These are phyloP conservation scores for Spatula clypeata DNA, from an alignment of 2,797 vertebrate species.

Conservation along the genomic window DNA sequence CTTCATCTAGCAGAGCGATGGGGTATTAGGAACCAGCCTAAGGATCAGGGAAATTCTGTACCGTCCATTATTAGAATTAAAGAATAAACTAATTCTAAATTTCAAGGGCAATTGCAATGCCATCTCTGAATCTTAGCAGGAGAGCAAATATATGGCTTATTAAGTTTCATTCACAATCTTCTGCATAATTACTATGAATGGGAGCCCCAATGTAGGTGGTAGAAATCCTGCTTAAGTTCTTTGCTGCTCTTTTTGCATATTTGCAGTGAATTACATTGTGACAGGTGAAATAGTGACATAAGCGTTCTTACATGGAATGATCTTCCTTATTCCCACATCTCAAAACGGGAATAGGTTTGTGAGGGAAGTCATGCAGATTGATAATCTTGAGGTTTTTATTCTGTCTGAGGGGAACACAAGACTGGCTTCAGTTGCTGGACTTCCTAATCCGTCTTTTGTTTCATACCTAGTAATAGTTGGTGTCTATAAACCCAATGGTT, in stretches of 20 bases:
- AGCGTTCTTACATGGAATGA: background rate
- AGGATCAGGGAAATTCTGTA: background rate
- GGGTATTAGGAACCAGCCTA: background rate
- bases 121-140: background rate
- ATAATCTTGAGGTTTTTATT: fast-evolving
- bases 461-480: background rate
- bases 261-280: fast-evolving
- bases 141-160: background rate
- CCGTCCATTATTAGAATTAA: background rate
- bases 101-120: conserved; percentile 1
- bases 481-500: fast-evolving
- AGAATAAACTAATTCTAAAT: background rate
- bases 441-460: fast-evolving
- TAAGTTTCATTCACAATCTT: background rate
- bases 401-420: background rate
- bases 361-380: background rate
- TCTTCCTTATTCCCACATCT: background rate
- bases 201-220: background rate
- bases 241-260: fast-evolving
- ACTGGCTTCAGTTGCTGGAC: fast-evolving
- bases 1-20: background rate
- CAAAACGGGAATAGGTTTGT: too few relatives aligned
- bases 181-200: background rate
- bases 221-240: background rate
- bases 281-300: background rate